A percentile compares a stretch with the other conserved stretches of the same genome.
phyloP scores from a whole-genome alignment of 2,113 vertebrate species.

The Prolemur simus region DNA sequence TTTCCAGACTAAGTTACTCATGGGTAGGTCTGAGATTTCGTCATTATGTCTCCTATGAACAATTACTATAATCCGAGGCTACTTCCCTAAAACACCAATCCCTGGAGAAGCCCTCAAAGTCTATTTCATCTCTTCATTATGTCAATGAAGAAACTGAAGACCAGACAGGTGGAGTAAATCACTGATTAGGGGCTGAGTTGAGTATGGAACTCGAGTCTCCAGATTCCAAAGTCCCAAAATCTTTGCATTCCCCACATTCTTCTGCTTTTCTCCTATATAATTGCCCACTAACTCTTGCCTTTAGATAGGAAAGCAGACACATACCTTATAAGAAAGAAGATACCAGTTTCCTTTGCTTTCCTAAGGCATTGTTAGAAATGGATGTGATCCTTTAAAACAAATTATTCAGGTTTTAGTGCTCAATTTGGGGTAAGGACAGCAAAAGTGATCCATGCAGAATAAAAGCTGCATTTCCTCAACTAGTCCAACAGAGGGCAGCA shows the following conservation, averaged over 20 bases:
- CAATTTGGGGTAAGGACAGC: background rate
- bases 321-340: background rate
- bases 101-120: background rate
- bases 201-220: background rate
- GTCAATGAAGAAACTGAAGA: constrained; percentile 13
- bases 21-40: background rate
- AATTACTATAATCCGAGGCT: background rate
- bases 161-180: constrained; percentile 34
- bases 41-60: background rate
- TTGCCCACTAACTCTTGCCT: constrained; percentile 6
- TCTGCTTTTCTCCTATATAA: constrained; percentile 21
- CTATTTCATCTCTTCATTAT: background rate
- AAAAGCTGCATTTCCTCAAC: constrained; percentile 41
- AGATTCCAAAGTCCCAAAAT: constrained; percentile 15
- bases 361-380: background rate
- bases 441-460: background rate
- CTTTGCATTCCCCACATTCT: constrained; percentile 10
- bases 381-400: constrained; percentile 28
- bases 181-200: background rate
- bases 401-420: constrained; percentile 21
- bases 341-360: background rate
- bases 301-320: constrained; percentile 20
- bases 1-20: constrained; percentile 21
- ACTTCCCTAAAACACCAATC: constrained; percentile 12
- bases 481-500: constrained; percentile 76